phyloP scores from a whole-genome alignment of 2,797 vertebrate genomes.

The Protosalanx chinensis region DNA sequence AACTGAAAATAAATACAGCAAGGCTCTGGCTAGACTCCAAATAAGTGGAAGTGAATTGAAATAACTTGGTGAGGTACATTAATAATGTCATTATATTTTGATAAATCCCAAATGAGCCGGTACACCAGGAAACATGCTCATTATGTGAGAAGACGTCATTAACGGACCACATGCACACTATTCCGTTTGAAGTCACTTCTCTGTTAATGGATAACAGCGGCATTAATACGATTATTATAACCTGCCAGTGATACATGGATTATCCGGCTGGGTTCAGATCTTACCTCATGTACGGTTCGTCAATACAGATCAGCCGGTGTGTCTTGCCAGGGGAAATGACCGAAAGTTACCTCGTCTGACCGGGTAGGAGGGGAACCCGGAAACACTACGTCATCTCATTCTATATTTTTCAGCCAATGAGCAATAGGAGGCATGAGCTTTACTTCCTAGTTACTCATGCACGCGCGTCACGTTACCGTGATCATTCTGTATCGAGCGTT shows the following conservation, averaged over 20 bases:
- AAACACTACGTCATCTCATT: slow-evolving; percentile 79
- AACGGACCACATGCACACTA: neutral
- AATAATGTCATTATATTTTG: neutral
- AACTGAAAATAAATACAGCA: neutral
- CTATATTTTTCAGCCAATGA: slow-evolving; percentile 76
- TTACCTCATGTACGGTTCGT: slow-evolving; percentile 50
- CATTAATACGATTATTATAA: slow-evolving; percentile 29
- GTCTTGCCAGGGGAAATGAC: slow-evolving; percentile 57
- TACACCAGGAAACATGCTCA: neutral
- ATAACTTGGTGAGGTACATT: neutral
- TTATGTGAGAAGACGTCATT: neutral
- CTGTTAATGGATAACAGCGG: neutral
- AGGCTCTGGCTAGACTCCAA: neutral
- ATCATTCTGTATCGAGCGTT: no score
- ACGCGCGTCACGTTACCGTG: neutral
- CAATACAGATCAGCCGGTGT: neutral
- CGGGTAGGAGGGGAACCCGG: slow-evolving; percentile 55
- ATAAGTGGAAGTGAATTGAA: neutral
- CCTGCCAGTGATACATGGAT: slow-evolving; percentile 34
- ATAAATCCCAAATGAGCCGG: neutral
- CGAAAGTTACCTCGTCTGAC: slow-evolving; percentile 73
- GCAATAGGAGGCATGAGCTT: neutral
- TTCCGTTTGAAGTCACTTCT: neutral
- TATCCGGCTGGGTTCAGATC: slow-evolving; percentile 30
- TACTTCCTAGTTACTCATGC: neutral